A percentile compares a stretch with the other conserved stretches of the same genome.
Conservation (phyloP, 2,113 vertebrate genomes). For the Phylloscopus trochilus region DNA sequence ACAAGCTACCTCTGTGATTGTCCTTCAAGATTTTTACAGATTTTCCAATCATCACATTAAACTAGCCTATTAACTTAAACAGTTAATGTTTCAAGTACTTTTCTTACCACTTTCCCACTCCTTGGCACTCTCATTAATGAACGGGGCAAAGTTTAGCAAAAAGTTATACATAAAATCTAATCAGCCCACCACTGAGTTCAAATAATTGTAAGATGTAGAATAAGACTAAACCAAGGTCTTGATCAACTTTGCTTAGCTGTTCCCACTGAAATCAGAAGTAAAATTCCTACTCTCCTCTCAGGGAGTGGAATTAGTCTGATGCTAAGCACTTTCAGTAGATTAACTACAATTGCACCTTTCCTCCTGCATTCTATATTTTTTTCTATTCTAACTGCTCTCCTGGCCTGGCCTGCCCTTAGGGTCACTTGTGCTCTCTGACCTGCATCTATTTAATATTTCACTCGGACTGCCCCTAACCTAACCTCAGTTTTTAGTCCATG, state of each 20-base stretch:
- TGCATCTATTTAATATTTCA: not conserved
- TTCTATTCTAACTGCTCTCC: not conserved
- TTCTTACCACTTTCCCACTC: not conserved
- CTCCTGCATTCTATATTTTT: not conserved
- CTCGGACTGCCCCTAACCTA: not conserved
- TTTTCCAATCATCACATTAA: not conserved
- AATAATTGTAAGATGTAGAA: not conserved
- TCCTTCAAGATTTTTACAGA: not conserved
- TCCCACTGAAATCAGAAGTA: not conserved
- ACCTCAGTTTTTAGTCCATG: not conserved
- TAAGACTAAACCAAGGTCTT: not conserved
- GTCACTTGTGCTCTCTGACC: not conserved
- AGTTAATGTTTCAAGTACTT: not conserved
- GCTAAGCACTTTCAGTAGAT: not conserved
- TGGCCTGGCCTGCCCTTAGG: not conserved
- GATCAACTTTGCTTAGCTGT: not conserved
- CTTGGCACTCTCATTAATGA: not conserved
- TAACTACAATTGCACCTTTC: not conserved
- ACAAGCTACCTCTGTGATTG: not conserved
- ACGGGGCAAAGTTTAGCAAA: not conserved
- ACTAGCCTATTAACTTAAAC: not conserved
- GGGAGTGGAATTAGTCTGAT: not conserved
- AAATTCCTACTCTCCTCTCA: not conserved
- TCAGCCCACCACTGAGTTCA: not conserved
- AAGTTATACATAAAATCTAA: not conserved